Conservation (phyloP, 53 echinoderm and acorn worm genomes). For the Astropecten irregularis region DNA sequence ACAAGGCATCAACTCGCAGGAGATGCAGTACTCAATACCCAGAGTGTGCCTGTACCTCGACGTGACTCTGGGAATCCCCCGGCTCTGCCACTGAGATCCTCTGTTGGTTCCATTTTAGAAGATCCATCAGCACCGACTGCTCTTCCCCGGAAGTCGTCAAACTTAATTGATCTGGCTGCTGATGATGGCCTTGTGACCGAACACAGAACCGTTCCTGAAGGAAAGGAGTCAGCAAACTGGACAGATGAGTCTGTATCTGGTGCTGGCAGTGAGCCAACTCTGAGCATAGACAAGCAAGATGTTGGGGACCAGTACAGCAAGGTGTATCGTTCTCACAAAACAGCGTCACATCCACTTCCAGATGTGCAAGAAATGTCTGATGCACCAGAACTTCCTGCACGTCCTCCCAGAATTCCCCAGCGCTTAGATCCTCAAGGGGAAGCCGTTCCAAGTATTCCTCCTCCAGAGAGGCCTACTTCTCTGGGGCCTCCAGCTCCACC, state of each 20-base stretch:
- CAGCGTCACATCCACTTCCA: no score
- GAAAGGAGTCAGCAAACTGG: background rate
- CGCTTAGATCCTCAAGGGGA: constrained; percentile 24
- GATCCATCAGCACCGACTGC: background rate
- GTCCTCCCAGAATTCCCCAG: constrained; percentile 14
- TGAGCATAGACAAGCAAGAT: background rate
- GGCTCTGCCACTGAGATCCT: background rate
- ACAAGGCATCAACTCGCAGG: background rate
- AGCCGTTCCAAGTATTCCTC: background rate
- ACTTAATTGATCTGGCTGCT: constrained; percentile 6
- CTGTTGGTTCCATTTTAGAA: background rate
- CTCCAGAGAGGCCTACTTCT: background rate
- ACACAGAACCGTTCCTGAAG: background rate
- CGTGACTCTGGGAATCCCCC: background rate
- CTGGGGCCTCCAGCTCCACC: background rate
- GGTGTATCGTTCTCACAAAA: background rate
- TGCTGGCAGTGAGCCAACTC: background rate
- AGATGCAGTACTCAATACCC: constrained; percentile 22
- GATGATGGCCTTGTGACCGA: background rate
- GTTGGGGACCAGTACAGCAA: constrained; percentile 39
- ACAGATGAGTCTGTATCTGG: background rate
- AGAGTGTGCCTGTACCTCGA: background rate
- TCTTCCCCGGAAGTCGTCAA: constrained; percentile 5
- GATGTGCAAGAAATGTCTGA: background rate
- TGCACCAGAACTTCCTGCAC: background rate